phyloP scores from a whole-genome alignment of 2,797 vertebrate species.

The Saxicola maurus region DNA sequence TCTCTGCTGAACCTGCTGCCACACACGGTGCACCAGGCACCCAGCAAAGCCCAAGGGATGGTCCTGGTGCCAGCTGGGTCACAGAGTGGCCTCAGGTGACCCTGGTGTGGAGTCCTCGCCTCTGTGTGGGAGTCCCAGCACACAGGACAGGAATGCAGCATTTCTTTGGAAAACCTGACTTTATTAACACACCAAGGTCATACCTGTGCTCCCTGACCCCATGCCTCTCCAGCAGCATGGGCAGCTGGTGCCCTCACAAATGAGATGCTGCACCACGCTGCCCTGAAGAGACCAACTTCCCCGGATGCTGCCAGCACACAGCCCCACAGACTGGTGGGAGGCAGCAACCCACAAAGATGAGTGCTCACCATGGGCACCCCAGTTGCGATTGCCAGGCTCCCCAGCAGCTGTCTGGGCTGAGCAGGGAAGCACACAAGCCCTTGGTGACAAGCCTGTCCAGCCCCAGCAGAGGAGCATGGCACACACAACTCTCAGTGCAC shows the following conservation, averaged over 20 bases:
- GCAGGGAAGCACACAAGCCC: not conserved
- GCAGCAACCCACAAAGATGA: not conserved
- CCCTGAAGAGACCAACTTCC: rapidly evolving
- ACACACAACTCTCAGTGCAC: rapidly evolving
- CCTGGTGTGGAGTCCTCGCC: not conserved
- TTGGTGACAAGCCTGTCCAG: not conserved
- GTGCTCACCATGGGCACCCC: not conserved
- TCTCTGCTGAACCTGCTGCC: not conserved
- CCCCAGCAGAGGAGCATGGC: rapidly evolving
- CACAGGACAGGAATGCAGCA: conserved; percentile 2
- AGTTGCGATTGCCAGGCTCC: not conserved
- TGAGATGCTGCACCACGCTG: rapidly evolving
- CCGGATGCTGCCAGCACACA: not conserved
- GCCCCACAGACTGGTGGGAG: rapidly evolving
- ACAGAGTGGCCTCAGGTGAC: not conserved
- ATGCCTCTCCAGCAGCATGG: rapidly evolving
- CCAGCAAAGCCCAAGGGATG: not conserved
- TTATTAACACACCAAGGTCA: not conserved
- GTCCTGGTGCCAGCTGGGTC: not conserved
- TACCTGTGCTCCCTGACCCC: not conserved
- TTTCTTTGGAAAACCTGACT: conserved; percentile 25
- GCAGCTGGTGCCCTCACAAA: not conserved
- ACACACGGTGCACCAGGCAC: not conserved
- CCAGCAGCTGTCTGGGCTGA: not conserved
- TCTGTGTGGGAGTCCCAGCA: not conserved